These are phyloP conservation scores for Branchellion lobata DNA, from an alignment of 2,888 invertebrate species.

Conservation along the genomic window DNA sequence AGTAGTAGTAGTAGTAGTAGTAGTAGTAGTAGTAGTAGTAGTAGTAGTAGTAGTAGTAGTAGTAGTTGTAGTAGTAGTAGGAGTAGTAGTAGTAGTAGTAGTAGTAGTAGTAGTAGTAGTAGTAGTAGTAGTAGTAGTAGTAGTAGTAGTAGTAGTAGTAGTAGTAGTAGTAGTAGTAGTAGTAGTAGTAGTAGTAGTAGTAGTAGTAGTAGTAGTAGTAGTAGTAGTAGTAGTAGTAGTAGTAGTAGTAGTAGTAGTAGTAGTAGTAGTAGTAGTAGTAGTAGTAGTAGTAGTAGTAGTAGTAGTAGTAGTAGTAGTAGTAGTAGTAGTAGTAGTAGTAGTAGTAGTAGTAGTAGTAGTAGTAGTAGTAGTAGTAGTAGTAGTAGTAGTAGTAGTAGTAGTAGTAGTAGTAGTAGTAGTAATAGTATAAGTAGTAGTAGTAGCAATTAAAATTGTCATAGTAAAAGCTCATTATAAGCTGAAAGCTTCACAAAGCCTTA, in stretches of 20 bases:
- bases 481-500: too few species aligned
- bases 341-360: constrained; percentile 10
- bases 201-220: not conserved
- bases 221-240: constrained; percentile 8
- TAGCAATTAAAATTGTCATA: constrained; percentile 3
- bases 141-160: not conserved
- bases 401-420: constrained; percentile 19
- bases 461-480: not conserved
- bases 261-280: constrained; percentile 15
- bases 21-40: constrained; percentile 18
- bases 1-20: constrained; percentile 9
- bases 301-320: constrained; percentile 11
- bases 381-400: constrained; percentile 18
- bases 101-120: constrained; percentile 12
- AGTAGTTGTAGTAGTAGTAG: constrained; percentile 12
- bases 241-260: constrained; percentile 12
- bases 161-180: constrained; percentile 47
- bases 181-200: not conserved
- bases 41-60: constrained; percentile 18
- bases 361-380: constrained; percentile 14
- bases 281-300: constrained; percentile 12
- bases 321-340: constrained; percentile 15
- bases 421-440: too few species aligned
- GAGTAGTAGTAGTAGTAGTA: not conserved
- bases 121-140: not conserved